Percentiles rank a stretch among this genome's conserved stretches.
Conservation (phyloP, 2,797 vertebrate species). For the Poeciliopsis infans region DNA sequence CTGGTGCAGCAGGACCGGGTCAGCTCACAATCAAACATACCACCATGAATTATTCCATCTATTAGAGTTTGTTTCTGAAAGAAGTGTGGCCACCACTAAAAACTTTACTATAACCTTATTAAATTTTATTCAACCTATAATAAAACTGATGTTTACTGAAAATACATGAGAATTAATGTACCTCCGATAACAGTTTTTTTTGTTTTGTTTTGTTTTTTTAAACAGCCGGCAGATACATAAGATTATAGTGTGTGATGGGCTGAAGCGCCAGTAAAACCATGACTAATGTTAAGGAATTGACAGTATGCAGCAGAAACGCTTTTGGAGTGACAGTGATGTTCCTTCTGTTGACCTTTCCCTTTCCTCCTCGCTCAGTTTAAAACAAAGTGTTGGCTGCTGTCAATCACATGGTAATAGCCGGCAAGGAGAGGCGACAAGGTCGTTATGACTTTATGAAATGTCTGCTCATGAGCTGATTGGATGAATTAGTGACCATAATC, state of each 20-base stretch:
- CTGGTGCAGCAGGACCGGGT: no score
- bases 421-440: conserved; percentile 52
- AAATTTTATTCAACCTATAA: not conserved
- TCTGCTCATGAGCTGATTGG: conserved; percentile 78
- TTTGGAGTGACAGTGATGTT: conserved; percentile 8
- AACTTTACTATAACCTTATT: not conserved
- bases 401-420: conserved; percentile 60
- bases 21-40: no score
- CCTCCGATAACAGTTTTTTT: not conserved
- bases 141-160: not conserved
- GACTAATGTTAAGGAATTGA: not conserved
- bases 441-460: conserved; percentile 54
- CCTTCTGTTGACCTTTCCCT: conserved; percentile 39
- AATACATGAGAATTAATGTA: not conserved
- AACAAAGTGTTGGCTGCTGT: conserved; percentile 61
- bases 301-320: not conserved
- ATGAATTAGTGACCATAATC: conserved; percentile 77
- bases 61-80: no score
- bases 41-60: no score
- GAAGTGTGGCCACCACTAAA: no score
- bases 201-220: not conserved
- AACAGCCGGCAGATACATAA: not conserved
- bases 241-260: not conserved
- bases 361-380: conserved; percentile 26
- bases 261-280: not conserved